Evolutionary conservation across 2,113 vertebrate genomes (phyloP), one percentile per base, ranked within the genome.

Genomic region (Lampris incognitus): DNA sequence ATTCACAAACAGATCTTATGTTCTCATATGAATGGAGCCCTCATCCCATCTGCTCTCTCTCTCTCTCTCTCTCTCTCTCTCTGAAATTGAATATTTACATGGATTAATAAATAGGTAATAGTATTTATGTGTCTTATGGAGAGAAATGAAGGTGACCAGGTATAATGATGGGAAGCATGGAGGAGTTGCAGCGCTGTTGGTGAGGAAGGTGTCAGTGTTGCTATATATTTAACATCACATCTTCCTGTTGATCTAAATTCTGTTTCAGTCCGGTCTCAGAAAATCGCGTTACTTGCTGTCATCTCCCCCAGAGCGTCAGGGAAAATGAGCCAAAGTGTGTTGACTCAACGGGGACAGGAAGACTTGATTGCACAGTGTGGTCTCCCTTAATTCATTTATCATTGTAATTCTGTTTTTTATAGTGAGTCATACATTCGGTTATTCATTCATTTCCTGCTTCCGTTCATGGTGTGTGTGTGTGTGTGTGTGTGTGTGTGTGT

Each of bases 241-340:
- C 59, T 70, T 81, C 68, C 70, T 13, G 46, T 81, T 61, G 55
- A 48, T 59, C 46, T 50, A 55, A 61, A 60, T 72, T 59, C 72
- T 56, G 57, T 61, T 61, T 65, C 65, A 44, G 66, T 13, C 56
- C 71, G 76, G 77, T 85, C 78, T 60, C 55, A 42, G 70, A 72
- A 78, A 75, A 72, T 74, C 60, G 61, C 48, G 79, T 41, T 56
- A 49, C 66, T 52, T 69, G 65, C 51, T 65, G 40, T 72, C 58
- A 44, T 38, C 71, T 8, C 55, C 70, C 51, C 46, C 48, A 58
- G 68, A 64, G 65, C 72, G 63, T 58, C 70, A 2, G 1, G 64
- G 40, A 67, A 37, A 76, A 76, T 11, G 11, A n/a, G n/a, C 13
- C 1, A 9, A 39, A 64, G 9, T 41, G n/a, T 73, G 49, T 51